Conservation (phyloP, 2,888 invertebrate species). For the Cantharis nigra region DNA sequence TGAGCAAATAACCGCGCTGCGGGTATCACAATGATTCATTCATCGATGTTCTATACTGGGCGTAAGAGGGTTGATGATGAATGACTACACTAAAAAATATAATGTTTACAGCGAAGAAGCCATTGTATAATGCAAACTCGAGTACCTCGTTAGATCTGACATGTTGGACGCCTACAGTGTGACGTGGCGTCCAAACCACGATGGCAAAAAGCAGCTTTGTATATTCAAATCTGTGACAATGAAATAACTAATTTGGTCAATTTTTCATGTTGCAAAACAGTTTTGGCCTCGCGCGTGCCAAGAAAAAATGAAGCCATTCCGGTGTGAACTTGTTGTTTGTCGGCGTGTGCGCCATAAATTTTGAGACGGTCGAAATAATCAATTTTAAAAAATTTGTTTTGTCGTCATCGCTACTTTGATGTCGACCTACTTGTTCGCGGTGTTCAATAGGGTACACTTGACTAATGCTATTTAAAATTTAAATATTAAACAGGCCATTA, state of each 20-base stretch:
- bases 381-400: not conserved
- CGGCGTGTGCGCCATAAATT: not conserved
- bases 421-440: not conserved
- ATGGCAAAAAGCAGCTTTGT: not conserved
- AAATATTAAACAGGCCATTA: conserved; percentile 3
- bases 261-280: not conserved
- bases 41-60: not conserved
- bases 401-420: not conserved
- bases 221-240: not conserved
- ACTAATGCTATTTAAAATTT: not conserved
- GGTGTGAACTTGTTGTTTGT: not conserved
- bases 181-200: not conserved
- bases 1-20: not conserved
- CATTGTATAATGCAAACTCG: not conserved
- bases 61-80: not conserved
- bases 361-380: not conserved
- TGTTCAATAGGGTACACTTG: not conserved
- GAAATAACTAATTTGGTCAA: not conserved
- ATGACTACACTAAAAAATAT: not conserved
- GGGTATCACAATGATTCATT: not conserved
- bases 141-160: too few species aligned
- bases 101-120: not conserved
- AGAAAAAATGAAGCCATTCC: not conserved
- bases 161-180: not conserved
- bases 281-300: not conserved